A percentile compares a stretch with the other conserved stretches of the same genome.
Conservation (phyloP, 2,797 vertebrate genomes). For the Pseudotriccus pelzelni region DNA sequence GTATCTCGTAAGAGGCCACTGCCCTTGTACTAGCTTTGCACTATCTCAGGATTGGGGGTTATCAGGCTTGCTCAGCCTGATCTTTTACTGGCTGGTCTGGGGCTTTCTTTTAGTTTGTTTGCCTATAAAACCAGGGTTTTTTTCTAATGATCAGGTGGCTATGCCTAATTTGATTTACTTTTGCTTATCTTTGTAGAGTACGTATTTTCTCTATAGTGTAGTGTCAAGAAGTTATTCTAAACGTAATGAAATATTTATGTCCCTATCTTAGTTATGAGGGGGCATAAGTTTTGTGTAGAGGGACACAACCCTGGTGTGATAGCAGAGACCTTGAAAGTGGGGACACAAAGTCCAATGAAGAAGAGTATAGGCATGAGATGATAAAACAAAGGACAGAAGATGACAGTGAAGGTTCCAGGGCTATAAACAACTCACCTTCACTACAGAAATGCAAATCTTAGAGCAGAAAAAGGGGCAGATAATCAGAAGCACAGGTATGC, state of each 20-base stretch:
- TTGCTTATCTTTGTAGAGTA: neutral
- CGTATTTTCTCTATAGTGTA: neutral
- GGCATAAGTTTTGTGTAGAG: neutral
- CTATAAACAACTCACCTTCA: neutral
- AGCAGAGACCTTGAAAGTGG: neutral
- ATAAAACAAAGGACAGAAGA: neutral
- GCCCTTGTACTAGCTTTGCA: neutral
- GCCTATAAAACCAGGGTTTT: neutral
- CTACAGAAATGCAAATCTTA: neutral
- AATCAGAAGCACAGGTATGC: neutral
- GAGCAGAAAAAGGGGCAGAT: neutral
- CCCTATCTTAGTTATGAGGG: neutral
- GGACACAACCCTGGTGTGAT: neutral
- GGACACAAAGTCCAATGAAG: neutral
- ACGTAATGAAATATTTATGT: neutral
- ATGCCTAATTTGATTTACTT: neutral
- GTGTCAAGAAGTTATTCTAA: neutral
- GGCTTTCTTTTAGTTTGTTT: neutral
- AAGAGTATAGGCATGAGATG: neutral
- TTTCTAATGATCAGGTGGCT: neutral
- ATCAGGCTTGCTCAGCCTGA: neutral
- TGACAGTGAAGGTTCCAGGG: neutral
- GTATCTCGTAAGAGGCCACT: fast-evolving
- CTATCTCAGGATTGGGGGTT: neutral
- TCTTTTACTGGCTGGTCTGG: neutral